Evolutionary conservation across 2,888 invertebrate genomes (phyloP), one percentile per base, ranked within the genome.

Genomic region (Netelia inedita): DNA sequence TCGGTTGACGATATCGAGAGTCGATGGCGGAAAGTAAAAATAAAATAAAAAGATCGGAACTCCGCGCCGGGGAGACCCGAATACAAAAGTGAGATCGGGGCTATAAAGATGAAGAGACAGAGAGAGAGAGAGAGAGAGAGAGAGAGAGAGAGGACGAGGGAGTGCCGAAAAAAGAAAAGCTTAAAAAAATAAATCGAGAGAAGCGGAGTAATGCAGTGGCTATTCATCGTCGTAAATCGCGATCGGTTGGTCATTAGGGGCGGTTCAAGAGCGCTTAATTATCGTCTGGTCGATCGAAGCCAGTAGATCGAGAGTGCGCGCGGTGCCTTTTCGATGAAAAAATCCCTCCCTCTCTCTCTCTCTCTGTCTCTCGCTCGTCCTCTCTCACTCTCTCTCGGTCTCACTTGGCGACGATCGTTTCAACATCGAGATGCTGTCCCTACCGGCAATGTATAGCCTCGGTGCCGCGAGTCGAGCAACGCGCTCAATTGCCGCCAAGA

Each of bases 211-310:
- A 75, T 66, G 57, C 66, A 46, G 74, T 65, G 35, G 53, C 71
- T 65, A 79, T 83, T 79, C 69, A 79, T 88, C 88, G 86, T 87
- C 87, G 90, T 92, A 91, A 91, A 91, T 92, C 87, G 90, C 88
- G 85, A 90, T 91, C 90, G 90, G 88, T 75, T 87, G 88, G 87
- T 88, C 85, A 90, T 89, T 89, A 89, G 91, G 73, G 91, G 89
- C 89, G 88, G 88, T 89, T 86, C 90, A 84, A 86, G 88, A 88
- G 88, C 89, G 88, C 71, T 92, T 91, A 91, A 91, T 91, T 92
- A 91, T 91, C 89, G 84, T 85, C 83, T 87, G 84, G 81, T 85
- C 88, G 90, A 91, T 90, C 89, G 90, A 90, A 91, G 63, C 21
- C 66, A 65, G 75, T 57, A 21, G 55, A 73, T 72, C 55, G 74